Evolutionary conservation across 2,888 invertebrate genomes (phyloP), one percentile per base, ranked within the genome.

Genomic region (Diarsia mendica): DNA sequence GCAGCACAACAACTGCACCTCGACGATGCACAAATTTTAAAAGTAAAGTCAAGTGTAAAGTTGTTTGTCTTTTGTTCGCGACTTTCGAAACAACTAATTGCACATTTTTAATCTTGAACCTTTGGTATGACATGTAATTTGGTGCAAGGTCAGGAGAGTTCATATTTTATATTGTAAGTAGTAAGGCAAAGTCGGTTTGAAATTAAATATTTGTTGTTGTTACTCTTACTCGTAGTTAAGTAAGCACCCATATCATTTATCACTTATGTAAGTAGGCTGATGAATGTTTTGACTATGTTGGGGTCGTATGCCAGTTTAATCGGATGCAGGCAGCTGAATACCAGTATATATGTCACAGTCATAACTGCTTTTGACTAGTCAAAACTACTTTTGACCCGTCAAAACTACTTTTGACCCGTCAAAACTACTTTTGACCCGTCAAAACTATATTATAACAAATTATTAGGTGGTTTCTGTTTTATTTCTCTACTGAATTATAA

Each of bases 101-200:
- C 58, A 60, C 20, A 33, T 72, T 44, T 61, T 79, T 53, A 55
- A 72, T 74, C 58, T 83, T 72, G 23, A 10, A 55, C 70, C 48
- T 67, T 60, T 67, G 65, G 61, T 77, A 58, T 53, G 51, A 67
- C 61, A 61, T 72, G 48, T 51, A 33, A 58, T 74, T 64, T 53
- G 69, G 65, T 49, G 63, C 77, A 72, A 77, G 84, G 83, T 67
- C 71, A 61, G 11, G 18, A 69, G 64, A 67, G 63, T 79, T 77
- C 69, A 20, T 58, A 67, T 66, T 63, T 72, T 0, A 67, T 66
- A 61, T 33, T 66, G 23, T 55, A 39, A 39, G 39, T 23, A 23
- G n/a, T 15, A 33, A 49, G 44, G 48, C 28, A 53, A 28, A 23
- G n/a, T 60, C 13, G 44, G 18, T 48, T 55, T 48, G 15, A n/a